phyloP scores from a whole-genome alignment of 1,140 invertebrate genomes.

The Riptortus pedestris region DNA sequence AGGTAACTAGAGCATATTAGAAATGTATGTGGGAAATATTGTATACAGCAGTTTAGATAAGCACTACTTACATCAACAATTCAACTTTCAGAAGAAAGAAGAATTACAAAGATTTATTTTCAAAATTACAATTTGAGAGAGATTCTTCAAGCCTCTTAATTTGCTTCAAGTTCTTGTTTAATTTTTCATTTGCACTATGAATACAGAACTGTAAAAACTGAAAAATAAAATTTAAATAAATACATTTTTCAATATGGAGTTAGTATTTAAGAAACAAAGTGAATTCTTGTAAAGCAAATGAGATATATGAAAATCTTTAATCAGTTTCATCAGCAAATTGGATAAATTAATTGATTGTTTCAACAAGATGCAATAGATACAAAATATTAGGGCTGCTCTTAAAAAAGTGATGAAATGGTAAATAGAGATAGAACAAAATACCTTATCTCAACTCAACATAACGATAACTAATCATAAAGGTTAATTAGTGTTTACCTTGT shows the following conservation, averaged over 20 bases:
- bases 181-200: conserved; percentile 32
- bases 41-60: neutral
- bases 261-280: no score
- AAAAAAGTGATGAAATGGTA: neutral
- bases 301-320: conserved; percentile 6
- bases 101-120: neutral
- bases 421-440: neutral
- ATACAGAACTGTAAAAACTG: conserved; percentile 32
- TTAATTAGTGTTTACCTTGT: no score
- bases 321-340: no score
- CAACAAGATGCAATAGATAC: no score
- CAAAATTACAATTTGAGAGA: neutral
- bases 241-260: no score
- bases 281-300: no score
- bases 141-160: conserved; percentile 16
- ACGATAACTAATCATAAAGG: no score
- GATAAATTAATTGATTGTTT: no score
- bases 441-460: no score
- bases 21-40: neutral
- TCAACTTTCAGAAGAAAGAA: neutral
- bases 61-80: neutral
- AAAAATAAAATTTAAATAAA: conserved; percentile 25
- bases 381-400: neutral
- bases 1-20: neutral
- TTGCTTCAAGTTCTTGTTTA: conserved; percentile 30